These are phyloP conservation scores for Neosilurus mollespiculum DNA, from an alignment of 2,797 vertebrate genomes.

Conservation along the genomic window DNA sequence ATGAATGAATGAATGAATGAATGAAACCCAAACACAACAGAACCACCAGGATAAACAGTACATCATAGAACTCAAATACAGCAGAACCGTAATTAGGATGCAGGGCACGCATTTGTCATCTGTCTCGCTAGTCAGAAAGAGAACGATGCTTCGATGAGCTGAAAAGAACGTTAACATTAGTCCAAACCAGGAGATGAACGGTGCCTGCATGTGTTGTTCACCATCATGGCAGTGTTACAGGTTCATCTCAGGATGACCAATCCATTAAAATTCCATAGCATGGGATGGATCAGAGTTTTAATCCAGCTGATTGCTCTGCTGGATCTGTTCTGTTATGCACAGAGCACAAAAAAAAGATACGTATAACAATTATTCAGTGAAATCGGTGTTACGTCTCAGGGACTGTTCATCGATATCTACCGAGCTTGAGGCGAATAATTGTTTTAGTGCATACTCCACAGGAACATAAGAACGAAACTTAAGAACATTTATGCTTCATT, in stretches of 20 bases:
- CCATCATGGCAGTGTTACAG: conserved; percentile 13
- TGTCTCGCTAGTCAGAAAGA: conserved; percentile 31
- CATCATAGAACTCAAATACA: not conserved
- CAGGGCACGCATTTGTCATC: conserved; percentile 29
- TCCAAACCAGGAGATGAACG: not conserved
- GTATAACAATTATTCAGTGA: too few species aligned
- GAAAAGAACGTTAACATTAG: conserved; percentile 28
- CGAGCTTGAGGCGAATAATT: too few species aligned
- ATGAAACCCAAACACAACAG: too few species aligned
- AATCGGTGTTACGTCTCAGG: too few species aligned
- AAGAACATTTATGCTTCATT: too few species aligned
- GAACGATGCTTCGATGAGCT: conserved; percentile 12
- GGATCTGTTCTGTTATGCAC: conserved; percentile 23
- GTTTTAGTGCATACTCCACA: too few species aligned
- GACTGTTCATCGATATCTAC: too few species aligned
- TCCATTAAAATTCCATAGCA: conserved; percentile 38
- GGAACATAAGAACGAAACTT: too few species aligned
- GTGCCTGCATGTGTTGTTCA: conserved; percentile 16
- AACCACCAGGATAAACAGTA: too few species aligned
- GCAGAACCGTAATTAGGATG: not conserved
- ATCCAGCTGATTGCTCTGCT: conserved; percentile 33
- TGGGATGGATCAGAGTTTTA: conserved; percentile 33
- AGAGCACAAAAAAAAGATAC: not conserved
- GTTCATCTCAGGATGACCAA: conserved; percentile 10
- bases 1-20: too few species aligned